Evolutionary conservation across 2,113 vertebrate species (phyloP).

Genomic region (Fregetta grallaria): DNA sequence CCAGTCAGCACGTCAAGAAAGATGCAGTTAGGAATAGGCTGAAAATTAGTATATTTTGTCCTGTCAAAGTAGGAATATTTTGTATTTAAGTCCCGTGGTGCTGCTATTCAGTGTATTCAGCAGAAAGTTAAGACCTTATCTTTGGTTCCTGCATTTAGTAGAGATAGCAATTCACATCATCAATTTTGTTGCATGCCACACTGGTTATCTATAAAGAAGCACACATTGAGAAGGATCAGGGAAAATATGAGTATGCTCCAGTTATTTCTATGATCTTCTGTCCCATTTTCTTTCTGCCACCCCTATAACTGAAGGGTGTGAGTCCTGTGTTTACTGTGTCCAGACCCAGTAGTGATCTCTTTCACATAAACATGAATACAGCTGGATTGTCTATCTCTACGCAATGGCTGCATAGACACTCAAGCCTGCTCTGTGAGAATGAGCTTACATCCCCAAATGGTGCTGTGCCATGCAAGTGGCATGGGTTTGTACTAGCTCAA

Average conservation of each 20-base stretch:
- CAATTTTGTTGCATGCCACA: not conserved
- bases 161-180: not conserved
- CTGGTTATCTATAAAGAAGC: not conserved
- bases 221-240: not conserved
- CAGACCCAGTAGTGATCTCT: not conserved
- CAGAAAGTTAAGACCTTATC: not conserved
- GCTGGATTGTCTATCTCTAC: accelerated
- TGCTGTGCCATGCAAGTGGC: not conserved
- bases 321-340: not conserved
- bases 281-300: not conserved
- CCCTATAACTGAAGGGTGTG: not conserved
- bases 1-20: not conserved
- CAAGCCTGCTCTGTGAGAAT: not conserved
- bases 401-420: not conserved
- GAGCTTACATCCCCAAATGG: accelerated
- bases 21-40: not conserved
- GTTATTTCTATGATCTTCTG: not conserved
- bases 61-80: not conserved
- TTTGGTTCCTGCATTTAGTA: not conserved
- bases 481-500: not conserved
- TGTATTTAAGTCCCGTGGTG: not conserved
- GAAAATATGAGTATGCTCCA: not conserved
- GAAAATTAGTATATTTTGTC: not conserved
- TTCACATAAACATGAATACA: not conserved
- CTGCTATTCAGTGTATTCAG: not conserved